Conservation (phyloP, 2,113 vertebrate genomes). For the Hymenochirus boettgeri region DNA sequence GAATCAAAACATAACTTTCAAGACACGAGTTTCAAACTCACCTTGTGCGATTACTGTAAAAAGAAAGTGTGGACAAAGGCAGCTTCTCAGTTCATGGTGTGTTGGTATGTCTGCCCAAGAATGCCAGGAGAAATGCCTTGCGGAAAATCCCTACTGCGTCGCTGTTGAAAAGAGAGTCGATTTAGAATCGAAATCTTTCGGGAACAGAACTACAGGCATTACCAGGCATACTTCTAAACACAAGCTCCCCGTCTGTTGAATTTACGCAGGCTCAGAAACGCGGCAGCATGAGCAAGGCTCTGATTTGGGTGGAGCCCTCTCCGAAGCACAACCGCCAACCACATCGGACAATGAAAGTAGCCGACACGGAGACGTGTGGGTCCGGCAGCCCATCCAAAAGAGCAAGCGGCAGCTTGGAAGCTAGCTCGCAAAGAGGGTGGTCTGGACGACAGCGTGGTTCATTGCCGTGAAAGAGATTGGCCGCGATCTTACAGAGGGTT, state of each 20-base stretch:
- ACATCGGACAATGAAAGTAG: slow-evolving; percentile 97
- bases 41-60: slow-evolving; percentile 96
- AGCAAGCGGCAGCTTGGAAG: slow-evolving; percentile 57
- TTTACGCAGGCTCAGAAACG: slow-evolving; percentile 81
- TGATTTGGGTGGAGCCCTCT: slow-evolving; percentile 79
- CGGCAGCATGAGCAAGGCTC: slow-evolving; percentile 77
- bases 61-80: slow-evolving; percentile 99
- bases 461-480: slow-evolving; percentile 96
- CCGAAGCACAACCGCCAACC: slow-evolving; percentile 92
- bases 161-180: slow-evolving; percentile 74
- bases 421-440: slow-evolving; percentile 85
- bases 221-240: slow-evolving; percentile 94
- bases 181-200: slow-evolving; percentile 77
- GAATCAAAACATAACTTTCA: slow-evolving; percentile 95
- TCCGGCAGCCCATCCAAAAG: slow-evolving; percentile 85
- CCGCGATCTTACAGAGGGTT: slow-evolving; percentile 85
- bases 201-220: slow-evolving; percentile 81
- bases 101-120: slow-evolving; percentile 96
- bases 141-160: slow-evolving; percentile 79
- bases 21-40: slow-evolving; percentile 97
- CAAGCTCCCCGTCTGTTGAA: slow-evolving; percentile 91
- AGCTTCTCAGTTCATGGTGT: slow-evolving; percentile 91
- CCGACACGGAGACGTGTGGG: slow-evolving; percentile 85
- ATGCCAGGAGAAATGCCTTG: slow-evolving; percentile 94
- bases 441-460: slow-evolving; percentile 91